Percentiles rank a stretch among this genome's conserved stretches.
phyloP scores from a whole-genome alignment of 2,888 invertebrate genomes.

The Xestia sexstrigata region DNA sequence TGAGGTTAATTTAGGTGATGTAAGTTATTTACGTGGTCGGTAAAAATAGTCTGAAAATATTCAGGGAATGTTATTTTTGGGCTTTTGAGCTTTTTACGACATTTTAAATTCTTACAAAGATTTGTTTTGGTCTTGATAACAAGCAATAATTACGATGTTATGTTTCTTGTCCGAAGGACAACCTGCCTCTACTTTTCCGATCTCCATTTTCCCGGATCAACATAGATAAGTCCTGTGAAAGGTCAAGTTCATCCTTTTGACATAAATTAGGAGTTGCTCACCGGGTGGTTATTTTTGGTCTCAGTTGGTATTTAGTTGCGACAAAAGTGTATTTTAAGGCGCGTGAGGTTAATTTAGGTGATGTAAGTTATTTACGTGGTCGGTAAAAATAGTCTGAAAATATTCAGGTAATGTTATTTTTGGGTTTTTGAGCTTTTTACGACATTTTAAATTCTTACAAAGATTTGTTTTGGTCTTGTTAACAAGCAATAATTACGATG shows the following conservation, averaged over 20 bases:
- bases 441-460: neutral
- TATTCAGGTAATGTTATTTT: neutral
- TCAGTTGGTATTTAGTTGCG: neutral
- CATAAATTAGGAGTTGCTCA: neutral
- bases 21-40: neutral
- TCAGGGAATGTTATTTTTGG: neutral
- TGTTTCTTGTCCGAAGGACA: too few relatives aligned
- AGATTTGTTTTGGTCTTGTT: too few relatives aligned
- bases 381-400: neutral
- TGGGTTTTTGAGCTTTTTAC: neutral
- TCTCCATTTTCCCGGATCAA: neutral
- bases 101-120: neutral
- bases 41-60: neutral
- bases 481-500: too few relatives aligned
- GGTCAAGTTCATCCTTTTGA: constrained; percentile 4
- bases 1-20: neutral
- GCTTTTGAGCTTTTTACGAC: neutral
- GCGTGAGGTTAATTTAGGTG: neutral
- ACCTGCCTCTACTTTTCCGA: neutral
- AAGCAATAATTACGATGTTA: neutral
- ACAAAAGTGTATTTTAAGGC: constrained; percentile 4
- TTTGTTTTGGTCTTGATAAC: neutral
- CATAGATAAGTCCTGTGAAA: neutral
- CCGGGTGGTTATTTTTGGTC: constrained; percentile 13
- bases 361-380: neutral